phyloP scores from a whole-genome alignment of 2,113 vertebrate species.

The Diadophis punctatus region DNA sequence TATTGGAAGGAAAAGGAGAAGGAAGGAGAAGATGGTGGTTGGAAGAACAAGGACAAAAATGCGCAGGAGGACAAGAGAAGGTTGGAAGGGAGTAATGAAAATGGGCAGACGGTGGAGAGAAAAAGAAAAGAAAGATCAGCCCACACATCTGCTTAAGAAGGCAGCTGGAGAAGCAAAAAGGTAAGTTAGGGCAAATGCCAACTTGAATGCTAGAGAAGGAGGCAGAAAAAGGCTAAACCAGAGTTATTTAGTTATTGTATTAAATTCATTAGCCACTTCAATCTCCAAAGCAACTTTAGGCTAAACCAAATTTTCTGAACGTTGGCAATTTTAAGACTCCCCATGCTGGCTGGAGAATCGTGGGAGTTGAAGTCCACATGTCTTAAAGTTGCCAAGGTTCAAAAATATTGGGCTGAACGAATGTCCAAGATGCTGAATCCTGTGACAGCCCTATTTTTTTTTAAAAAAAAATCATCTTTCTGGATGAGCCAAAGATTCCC shows the following conservation, averaged over 20 bases:
- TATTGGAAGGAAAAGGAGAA: neutral
- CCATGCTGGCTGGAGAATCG: neutral
- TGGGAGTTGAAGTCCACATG: neutral
- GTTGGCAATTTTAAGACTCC: neutral
- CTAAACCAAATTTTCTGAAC: neutral
- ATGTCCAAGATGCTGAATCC: neutral
- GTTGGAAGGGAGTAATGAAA: too few relatives aligned
- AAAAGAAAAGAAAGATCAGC: conserved; percentile 64
- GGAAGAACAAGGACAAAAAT: neutral
- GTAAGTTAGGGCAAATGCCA: conserved; percentile 33
- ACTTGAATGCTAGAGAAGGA: neutral
- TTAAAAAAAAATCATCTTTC: neutral
- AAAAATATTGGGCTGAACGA: neutral
- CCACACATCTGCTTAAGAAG: conserved; percentile 39
- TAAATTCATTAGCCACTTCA: neutral
- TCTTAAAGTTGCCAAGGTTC: neutral
- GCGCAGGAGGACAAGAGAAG: neutral
- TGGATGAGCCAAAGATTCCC: neutral
- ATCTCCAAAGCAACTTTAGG: neutral
- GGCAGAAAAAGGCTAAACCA: neutral
- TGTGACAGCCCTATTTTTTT: too few relatives aligned
- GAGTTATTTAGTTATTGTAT: neutral
- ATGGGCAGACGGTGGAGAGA: neutral
- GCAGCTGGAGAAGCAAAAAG: conserved; percentile 45
- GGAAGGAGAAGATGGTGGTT: neutral